phyloP scores from a whole-genome alignment of 2,113 vertebrate genomes.

The Oryzias javanicus region DNA sequence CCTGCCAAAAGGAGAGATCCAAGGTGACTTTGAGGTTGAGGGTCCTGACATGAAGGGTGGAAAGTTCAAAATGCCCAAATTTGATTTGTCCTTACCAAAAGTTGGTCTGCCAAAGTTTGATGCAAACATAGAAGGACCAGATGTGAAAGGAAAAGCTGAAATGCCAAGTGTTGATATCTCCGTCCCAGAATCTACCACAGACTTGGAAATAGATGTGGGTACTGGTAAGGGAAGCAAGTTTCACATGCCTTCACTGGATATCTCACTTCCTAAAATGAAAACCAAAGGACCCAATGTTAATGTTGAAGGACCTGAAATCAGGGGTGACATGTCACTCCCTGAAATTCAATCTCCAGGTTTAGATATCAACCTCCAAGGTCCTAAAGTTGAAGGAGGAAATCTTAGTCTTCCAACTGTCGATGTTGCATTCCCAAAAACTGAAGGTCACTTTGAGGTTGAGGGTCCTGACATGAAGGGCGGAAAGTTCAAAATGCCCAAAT shows the following conservation, averaged over 20 bases:
- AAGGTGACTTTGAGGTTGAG: constrained; percentile 40
- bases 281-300: constrained; percentile 24
- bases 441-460: constrained; percentile 19
- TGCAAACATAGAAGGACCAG: neutral
- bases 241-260: constrained; percentile 58
- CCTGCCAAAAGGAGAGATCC: constrained; percentile 58
- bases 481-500: constrained; percentile 39
- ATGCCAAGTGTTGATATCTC: constrained; percentile 55
- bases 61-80: constrained; percentile 18
- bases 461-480: constrained; percentile 29
- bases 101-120: neutral
- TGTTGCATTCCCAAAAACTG: constrained; percentile 54
- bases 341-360: constrained; percentile 31
- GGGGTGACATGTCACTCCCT: constrained; percentile 57
- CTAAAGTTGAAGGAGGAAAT: constrained; percentile 33
- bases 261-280: constrained; percentile 65
- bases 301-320: constrained; percentile 39
- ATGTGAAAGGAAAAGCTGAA: constrained; percentile 17
- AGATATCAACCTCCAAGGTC: constrained; percentile 17
- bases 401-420: constrained; percentile 35
- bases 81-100: neutral
- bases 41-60: constrained; percentile 11
- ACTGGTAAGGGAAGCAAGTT: constrained; percentile 51
- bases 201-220: constrained; percentile 18
- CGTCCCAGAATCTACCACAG: constrained; percentile 50